Evolutionary conservation across 1,140 invertebrate species (phyloP).

Genomic region (Drosophila repletoides): DNA sequence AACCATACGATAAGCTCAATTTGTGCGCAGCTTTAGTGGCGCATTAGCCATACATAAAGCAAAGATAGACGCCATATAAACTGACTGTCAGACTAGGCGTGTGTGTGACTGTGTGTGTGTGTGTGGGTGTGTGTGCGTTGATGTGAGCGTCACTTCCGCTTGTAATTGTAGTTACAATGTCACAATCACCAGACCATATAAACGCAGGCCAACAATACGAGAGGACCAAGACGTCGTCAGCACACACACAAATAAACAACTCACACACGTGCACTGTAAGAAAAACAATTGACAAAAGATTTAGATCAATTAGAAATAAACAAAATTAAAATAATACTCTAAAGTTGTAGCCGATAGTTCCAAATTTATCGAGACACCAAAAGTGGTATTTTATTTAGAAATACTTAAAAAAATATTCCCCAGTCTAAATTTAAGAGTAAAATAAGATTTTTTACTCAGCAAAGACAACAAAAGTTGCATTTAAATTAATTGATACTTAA

Average conservation of each 20-base stretch:
- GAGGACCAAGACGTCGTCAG: slow-evolving; percentile 18
- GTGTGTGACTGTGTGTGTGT: slow-evolving; percentile 1
- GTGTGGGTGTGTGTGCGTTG: slow-evolving; percentile 49
- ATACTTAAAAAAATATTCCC: no score
- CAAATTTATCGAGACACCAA: no score
- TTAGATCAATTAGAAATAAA: no score
- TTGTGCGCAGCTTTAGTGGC: slow-evolving; percentile 78
- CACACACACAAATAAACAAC: slow-evolving; percentile 24
- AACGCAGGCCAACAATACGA: slow-evolving; percentile 52
- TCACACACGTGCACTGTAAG: slow-evolving; percentile 32
- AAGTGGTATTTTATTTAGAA: no score
- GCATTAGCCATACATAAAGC: slow-evolving; percentile 78
- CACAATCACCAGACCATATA: slow-evolving; percentile 80
- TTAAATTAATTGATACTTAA: no score
- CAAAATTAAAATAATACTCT: no score
- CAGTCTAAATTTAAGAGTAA: no score
- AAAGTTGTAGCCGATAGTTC: no score
- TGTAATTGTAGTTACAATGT: slow-evolving; percentile 81
- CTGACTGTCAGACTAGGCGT: not conserved
- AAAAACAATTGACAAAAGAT: no score
- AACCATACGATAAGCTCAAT: slow-evolving; percentile 81
- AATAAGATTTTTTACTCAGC: no score
- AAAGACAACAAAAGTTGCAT: no score
- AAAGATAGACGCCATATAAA: slow-evolving; percentile 66
- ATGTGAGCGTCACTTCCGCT: slow-evolving; percentile 77